Conservation (phyloP, 2,797 vertebrate genomes). For the Mycteria americana region DNA sequence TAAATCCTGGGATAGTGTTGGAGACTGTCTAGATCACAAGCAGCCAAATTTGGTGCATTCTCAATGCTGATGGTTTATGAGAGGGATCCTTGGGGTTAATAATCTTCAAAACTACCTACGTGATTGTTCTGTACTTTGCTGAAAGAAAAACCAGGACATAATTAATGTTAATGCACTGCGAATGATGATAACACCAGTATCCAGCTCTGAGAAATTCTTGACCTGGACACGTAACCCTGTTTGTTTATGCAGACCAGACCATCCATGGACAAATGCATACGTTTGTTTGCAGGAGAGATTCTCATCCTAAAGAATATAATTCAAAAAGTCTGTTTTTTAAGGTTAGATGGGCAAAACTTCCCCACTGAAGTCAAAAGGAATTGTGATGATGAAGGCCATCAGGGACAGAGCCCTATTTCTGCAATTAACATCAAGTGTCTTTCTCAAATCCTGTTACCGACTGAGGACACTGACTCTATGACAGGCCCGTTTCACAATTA, state of each 20-base stretch:
- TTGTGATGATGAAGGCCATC: neutral
- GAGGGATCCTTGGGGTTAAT: neutral
- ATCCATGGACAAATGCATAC: neutral
- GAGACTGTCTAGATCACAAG: neutral
- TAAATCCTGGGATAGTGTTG: neutral
- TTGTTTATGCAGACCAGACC: neutral
- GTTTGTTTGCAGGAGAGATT: neutral
- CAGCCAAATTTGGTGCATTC: neutral
- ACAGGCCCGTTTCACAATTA: neutral
- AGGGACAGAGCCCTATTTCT: neutral
- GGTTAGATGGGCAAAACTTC: neutral
- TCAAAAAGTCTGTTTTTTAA: neutral
- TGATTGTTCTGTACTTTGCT: neutral
- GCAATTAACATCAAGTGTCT: neutral
- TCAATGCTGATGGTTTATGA: neutral
- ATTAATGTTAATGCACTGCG: neutral
- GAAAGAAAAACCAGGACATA: neutral
- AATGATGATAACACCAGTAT: neutral
- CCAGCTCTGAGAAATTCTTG: neutral
- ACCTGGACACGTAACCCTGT: neutral
- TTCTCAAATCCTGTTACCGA: neutral
- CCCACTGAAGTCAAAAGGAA: neutral
- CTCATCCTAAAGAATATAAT: neutral
- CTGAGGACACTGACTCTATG: neutral
- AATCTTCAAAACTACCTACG: neutral